Conservation (phyloP, 2,113 vertebrate species). For the Microtus richardsoni region DNA sequence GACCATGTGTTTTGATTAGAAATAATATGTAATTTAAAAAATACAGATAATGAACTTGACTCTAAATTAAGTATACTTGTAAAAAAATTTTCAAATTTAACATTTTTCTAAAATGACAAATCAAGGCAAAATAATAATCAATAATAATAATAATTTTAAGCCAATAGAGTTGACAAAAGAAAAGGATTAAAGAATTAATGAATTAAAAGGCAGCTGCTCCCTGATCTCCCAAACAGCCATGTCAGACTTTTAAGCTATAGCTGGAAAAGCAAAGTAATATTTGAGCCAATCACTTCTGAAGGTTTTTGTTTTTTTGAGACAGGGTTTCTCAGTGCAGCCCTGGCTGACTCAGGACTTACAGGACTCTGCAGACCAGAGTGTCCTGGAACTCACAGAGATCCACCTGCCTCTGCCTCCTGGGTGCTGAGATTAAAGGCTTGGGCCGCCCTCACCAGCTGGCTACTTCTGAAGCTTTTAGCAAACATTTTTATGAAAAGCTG, state of each 20-base stretch:
- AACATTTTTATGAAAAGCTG: not conserved
- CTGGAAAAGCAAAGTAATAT: constrained; percentile 43
- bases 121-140: constrained; percentile 21
- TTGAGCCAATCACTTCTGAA: constrained; percentile 47
- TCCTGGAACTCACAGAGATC: not conserved
- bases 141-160: constrained; percentile 59
- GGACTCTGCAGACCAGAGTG: not conserved
- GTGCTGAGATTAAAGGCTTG: not conserved
- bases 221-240: not conserved
- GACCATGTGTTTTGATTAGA: constrained; percentile 33
- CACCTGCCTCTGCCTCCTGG: not conserved
- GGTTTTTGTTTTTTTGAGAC: not conserved
- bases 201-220: constrained; percentile 35
- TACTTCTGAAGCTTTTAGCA: constrained; percentile 49
- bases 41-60: not conserved
- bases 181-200: constrained; percentile 49
- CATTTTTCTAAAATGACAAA: constrained; percentile 63
- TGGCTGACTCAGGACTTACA: not conserved
- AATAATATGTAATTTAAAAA: constrained; percentile 5
- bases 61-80: constrained; percentile 39
- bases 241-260: not conserved
- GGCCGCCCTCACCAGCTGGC: not conserved
- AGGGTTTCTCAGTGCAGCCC: not conserved
- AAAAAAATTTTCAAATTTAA: constrained; percentile 42
- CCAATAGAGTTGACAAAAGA: constrained; percentile 45